phyloP scores from a whole-genome alignment of 2,888 invertebrate genomes.

The Drosophila tripunctata region DNA sequence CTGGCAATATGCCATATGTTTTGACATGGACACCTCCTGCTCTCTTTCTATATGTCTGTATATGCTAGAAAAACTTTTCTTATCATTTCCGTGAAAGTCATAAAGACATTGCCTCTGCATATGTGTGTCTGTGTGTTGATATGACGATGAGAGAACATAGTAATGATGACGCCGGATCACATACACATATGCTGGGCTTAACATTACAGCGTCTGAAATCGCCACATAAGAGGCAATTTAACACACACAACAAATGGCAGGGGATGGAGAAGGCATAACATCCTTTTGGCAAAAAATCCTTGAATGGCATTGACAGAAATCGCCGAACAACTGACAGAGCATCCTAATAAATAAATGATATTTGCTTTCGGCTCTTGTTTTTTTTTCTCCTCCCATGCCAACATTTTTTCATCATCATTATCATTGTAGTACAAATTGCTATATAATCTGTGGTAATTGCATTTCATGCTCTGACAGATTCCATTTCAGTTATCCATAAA shows the following conservation, averaged over 20 bases:
- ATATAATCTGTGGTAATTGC: slow-evolving; percentile 19
- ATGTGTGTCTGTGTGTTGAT: slow-evolving; percentile 39
- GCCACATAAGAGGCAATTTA: slow-evolving; percentile 46
- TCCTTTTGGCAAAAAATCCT: slow-evolving; percentile 14
- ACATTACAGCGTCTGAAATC: slow-evolving; percentile 41
- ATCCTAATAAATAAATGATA: slow-evolving; percentile 26
- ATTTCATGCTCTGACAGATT: slow-evolving; percentile 6
- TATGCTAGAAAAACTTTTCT: slow-evolving; percentile 66
- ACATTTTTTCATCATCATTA: not conserved
- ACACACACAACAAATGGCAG: slow-evolving; percentile 6
- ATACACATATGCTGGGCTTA: slow-evolving; percentile 59
- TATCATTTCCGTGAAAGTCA: slow-evolving; percentile 73
- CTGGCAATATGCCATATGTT: slow-evolving; percentile 79
- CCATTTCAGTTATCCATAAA: slow-evolving; percentile 8
- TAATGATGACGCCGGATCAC: slow-evolving; percentile 64
- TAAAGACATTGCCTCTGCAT: slow-evolving; percentile 53
- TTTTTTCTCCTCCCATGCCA: not conserved
- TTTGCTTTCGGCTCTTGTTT: slow-evolving; percentile 3
- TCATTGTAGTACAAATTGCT: slow-evolving; percentile 2
- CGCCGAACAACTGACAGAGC: slow-evolving; percentile 1
- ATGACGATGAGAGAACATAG: slow-evolving; percentile 67
- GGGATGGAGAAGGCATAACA: not conserved
- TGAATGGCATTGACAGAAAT: slow-evolving; percentile 18
- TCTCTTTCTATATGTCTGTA: slow-evolving; percentile 20
- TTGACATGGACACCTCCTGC: slow-evolving; percentile 61